Conservation (phyloP, 2,888 invertebrate genomes). For the Syritta pipiens region DNA sequence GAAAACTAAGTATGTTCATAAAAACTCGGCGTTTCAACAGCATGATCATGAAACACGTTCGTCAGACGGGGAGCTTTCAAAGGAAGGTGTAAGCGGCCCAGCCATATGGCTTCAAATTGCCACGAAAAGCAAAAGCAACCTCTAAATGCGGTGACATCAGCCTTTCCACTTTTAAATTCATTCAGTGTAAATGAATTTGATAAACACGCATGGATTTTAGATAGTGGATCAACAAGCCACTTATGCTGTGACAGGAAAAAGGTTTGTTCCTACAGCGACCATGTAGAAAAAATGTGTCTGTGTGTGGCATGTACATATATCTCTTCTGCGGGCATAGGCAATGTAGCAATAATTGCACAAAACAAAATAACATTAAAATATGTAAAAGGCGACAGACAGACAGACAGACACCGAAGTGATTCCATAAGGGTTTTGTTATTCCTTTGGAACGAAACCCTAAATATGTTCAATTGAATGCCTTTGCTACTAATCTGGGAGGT, state of each 20-base stretch:
- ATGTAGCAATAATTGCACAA: no score
- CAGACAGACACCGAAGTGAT: no score
- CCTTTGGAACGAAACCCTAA: no score
- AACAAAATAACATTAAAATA: no score
- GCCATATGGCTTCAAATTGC: constrained; percentile 18
- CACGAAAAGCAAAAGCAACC: constrained; percentile 10
- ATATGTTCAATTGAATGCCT: no score
- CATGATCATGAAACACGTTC: neutral
- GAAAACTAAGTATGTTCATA: constrained; percentile 8
- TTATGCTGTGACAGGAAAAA: constrained; percentile 14
- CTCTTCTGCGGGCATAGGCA: no score
- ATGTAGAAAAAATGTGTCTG: constrained; percentile 22
- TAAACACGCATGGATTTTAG: constrained; percentile 9
- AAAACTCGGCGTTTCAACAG: neutral
- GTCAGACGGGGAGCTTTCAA: neutral
- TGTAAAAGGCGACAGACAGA: no score
- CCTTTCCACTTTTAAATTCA: constrained; percentile 14
- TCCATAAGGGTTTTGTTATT: no score
- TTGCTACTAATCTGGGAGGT: no score
- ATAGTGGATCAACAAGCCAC: constrained; percentile 18
- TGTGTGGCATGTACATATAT: no score
- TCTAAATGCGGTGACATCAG: neutral
- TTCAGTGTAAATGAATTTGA: neutral
- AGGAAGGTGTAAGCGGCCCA: constrained; percentile 9
- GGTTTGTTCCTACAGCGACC: neutral